Base-by-base conservation (phyloP, 2,888 invertebrate genomes). In the Belgica antarctica region DNA sequence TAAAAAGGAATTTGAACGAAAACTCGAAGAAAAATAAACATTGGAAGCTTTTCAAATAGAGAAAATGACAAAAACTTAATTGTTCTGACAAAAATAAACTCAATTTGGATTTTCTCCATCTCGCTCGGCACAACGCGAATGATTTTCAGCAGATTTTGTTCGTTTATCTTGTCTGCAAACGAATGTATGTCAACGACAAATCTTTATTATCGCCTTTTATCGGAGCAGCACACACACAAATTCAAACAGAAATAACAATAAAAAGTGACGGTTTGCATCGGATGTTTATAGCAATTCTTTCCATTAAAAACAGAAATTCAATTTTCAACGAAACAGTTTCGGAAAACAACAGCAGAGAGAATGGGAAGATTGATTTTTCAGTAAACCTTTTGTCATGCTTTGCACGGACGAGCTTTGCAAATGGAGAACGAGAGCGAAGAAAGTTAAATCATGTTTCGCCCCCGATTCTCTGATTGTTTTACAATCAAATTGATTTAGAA, bases 401-500 rank as follows among this genome's bases (percentile, higher is more conserved):
- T 22, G 63, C 36, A 63, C 25, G 34, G 7, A 8, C 34, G 12
- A 34, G 12, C 34, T 34, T 34, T 34, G 46, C 46, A 17, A 52
- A 52, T 52, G 22, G 8, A 52, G 3, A 52, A 22, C 22, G 12
- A 52, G 22, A 52, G 3, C 17, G 12, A 52, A n/a, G 52, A 12
- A 22, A 10, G 59, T 25, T 25, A 59, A 59, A 59, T 25, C 59
- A 59, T 25, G 25, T 2, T 52, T 17, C 15, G 41, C 41, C 52
- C 52, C n/a, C 22, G 24, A 2, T 52, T 52, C 41, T 41, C 10
- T 52, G 8, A 5, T 59, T 59, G 27, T 27, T 59, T 27, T 59
- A 12, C 57, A 57, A 57, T 59, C 59, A 59, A 25, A 25, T 59
- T 25, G 59, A 59, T 25, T 59, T 59, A 27, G 59, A 59, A 59